A percentile compares a stretch with the other conserved stretches of the same genome.
These are phyloP conservation scores for Hylomyscus alleni DNA, from an alignment of 2,797 vertebrate species.

Conservation along the genomic window DNA sequence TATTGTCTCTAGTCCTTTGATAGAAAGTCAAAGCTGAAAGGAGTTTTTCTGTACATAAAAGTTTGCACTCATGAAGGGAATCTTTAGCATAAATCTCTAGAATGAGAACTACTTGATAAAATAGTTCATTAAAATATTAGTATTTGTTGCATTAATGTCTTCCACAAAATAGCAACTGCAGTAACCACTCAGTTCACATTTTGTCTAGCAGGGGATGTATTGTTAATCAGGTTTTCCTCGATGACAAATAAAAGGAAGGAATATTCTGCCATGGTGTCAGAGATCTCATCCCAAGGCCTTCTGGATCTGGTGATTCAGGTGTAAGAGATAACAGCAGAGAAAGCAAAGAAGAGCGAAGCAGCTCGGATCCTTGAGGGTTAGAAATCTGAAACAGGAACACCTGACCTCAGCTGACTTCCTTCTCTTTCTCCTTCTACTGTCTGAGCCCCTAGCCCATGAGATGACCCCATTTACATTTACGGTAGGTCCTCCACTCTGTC, in stretches of 20 bases:
- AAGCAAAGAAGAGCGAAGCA: neutral
- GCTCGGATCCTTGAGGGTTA: neutral
- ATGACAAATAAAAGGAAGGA: neutral
- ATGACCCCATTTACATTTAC: no score
- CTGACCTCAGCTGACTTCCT: neutral
- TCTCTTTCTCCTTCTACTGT: neutral
- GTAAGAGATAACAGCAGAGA: neutral
- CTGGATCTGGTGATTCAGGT: neutral
- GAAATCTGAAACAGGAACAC: neutral
- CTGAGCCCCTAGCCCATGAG: no score
- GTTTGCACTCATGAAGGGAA: neutral
- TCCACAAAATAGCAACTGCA: neutral
- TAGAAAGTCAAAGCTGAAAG: slow-evolving; percentile 13
- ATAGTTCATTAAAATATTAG: neutral
- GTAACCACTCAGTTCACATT: neutral
- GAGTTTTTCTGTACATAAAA: neutral
- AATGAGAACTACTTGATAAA: neutral
- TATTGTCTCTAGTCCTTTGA: neutral
- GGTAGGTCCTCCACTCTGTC: neutral
- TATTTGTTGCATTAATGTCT: neutral
- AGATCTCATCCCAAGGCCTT: neutral
- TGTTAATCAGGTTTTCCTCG: neutral
- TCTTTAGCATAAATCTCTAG: neutral
- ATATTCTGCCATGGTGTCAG: neutral
- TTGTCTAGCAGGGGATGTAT: neutral